These are phyloP conservation scores for Anguilla megastoma DNA, from an alignment of 2,797 vertebrate genomes.

Conservation along the genomic window DNA sequence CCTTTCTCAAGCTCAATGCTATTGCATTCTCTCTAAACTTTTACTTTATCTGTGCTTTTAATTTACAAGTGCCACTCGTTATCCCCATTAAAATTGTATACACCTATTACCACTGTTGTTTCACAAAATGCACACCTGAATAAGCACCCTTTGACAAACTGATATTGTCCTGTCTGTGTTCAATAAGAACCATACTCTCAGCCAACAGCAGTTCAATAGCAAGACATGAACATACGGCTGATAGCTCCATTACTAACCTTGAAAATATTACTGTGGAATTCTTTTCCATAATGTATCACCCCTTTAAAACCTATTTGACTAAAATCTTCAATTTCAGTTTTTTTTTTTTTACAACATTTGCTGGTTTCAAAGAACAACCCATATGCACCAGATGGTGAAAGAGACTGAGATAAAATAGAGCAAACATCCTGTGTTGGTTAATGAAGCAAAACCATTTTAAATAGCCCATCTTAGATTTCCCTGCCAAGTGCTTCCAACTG, in stretches of 20 bases:
- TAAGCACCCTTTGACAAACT: background rate
- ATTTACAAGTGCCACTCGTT: background rate
- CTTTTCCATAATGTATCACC: background rate
- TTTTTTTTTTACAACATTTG: constrained; percentile 43
- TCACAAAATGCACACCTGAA: background rate
- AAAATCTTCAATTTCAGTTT: constrained; percentile 56
- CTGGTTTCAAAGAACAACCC: constrained; percentile 49
- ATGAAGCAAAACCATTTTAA: constrained; percentile 54
- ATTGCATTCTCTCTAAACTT: too few relatives aligned
- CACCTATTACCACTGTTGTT: background rate
- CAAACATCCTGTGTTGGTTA: constrained; percentile 64
- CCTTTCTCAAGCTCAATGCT: background rate
- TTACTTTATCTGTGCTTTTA: too few relatives aligned
- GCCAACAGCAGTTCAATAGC: background rate
- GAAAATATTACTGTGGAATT: background rate
- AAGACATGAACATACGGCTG: background rate
- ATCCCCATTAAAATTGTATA: background rate
- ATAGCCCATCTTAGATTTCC: constrained; percentile 74
- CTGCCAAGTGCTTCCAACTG: constrained; percentile 66
- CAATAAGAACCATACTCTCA: background rate
- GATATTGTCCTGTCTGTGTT: background rate
- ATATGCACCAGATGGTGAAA: constrained; percentile 48
- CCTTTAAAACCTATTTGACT: background rate
- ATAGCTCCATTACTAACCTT: background rate
- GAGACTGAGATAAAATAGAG: constrained; percentile 53